Evolutionary conservation across 2,797 vertebrate genomes (phyloP).

Genomic region (Oceanodroma leucorhoa): DNA sequence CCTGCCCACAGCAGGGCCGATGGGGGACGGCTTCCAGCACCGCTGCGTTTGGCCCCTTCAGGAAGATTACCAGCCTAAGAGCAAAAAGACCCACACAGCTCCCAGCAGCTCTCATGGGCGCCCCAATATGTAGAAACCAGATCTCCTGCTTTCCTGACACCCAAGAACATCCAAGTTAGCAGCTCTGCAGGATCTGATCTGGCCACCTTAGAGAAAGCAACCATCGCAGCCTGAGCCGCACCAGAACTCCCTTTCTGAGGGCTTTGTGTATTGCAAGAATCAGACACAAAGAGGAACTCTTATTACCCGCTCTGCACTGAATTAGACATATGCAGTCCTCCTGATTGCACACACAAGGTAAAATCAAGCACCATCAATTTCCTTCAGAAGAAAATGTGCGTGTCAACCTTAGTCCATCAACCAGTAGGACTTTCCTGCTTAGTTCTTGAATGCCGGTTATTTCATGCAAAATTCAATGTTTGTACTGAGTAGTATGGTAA

Average conservation of each 20-base stretch:
- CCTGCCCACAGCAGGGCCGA: accelerated
- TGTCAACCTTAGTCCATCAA: neutral
- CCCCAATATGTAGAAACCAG: accelerated
- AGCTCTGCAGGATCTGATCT: neutral
- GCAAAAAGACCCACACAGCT: neutral
- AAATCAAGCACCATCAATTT: neutral
- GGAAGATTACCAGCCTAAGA: accelerated
- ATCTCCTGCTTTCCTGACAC: neutral
- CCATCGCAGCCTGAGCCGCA: neutral
- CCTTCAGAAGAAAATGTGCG: neutral
- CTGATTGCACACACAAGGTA: neutral
- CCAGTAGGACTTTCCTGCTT: neutral
- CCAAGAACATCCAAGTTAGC: neutral
- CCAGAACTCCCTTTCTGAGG: neutral
- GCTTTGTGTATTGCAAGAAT: neutral
- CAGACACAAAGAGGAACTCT: neutral
- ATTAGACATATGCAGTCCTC: neutral
- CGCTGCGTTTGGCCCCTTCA: neutral
- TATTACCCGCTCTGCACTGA: neutral
- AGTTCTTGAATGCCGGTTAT: neutral
- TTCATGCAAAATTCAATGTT: neutral
- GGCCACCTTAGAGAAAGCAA: neutral
- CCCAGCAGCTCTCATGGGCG: neutral
- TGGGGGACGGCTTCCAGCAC: accelerated
- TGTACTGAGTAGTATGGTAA: neutral